Evolutionary conservation across 2,797 vertebrate species (phyloP), one percentile per base, ranked within the genome.

Genomic region (Philypnodon macrostomus): DNA sequence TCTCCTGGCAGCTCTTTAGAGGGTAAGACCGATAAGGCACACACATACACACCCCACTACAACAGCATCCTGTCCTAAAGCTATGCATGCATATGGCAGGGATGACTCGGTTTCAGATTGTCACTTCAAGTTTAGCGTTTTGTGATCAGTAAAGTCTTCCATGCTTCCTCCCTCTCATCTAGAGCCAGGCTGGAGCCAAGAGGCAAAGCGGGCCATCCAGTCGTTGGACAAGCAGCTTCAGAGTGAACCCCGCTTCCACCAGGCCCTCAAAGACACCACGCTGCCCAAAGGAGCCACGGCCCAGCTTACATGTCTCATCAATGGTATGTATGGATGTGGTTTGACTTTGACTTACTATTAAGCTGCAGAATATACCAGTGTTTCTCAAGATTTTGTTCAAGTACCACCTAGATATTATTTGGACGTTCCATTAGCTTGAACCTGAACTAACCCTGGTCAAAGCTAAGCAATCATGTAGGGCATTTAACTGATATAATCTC

Each of bases 211-310:
- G 47, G 88, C 85, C 27, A 84, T 90, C 0, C 45, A 14, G 13
- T 76, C 77, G 2, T 80, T 92, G 86, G 88, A 91, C 40, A 78
- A 81, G 64, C 83, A 87, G 67, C 64, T 91, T 34, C 65, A 49
- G 15, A 15, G 0, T 12, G 81, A 84, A 50, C 86, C 89, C 0
- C 55, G 32, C 52, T 89, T 91, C 73, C 75, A 34, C 0, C 67
- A 72, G 49, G 13, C 34, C 36, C 76, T 89, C 63, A 46, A 7
- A 12, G 90, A 90, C 40, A 4, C 41, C 32, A 79, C 65, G 0
- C 77, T 87, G 27, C 78, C 81, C 12, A 65, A 52, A 35, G 90
- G 87, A 38, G 82, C 84, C 0, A 88, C 59, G 0, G 36, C 56
- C 35, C 70, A 48, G 42, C 83, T 93, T 4, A 78, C 74, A 16